These are phyloP conservation scores for Argopecten irradians DNA, from an alignment of 1,140 invertebrate species.

Conservation along the genomic window DNA sequence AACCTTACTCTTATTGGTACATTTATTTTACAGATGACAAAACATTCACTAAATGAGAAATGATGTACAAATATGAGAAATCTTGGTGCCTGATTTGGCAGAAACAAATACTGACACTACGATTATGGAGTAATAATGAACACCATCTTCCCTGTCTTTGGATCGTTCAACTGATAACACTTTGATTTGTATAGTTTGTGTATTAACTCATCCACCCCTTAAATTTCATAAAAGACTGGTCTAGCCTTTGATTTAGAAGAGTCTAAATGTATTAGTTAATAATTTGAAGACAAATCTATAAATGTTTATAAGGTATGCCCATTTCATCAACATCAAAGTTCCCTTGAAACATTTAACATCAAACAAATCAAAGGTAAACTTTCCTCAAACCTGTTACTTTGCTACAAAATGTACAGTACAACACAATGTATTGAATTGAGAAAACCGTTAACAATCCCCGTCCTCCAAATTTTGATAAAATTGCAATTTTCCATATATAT, in stretches of 20 bases:
- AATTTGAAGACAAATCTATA: neutral
- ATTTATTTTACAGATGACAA: slow-evolving; percentile 1
- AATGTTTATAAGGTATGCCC: neutral
- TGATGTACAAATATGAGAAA: neutral
- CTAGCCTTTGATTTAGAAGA: too few relatives aligned
- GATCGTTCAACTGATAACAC: neutral
- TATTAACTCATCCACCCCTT: too few relatives aligned
- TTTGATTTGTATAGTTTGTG: neutral
- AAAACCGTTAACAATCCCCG: too few relatives aligned
- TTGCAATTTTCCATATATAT: too few relatives aligned
- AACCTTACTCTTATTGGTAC: neutral
- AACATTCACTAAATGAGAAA: neutral
- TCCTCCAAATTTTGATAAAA: too few relatives aligned
- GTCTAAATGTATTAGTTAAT: neutral
- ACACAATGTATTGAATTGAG: too few relatives aligned
- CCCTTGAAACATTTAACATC: too few relatives aligned
- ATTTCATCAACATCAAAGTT: too few relatives aligned
- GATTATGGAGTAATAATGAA: neutral
- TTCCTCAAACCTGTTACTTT: too few relatives aligned
- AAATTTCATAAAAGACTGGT: too few relatives aligned
- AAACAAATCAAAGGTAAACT: too few relatives aligned
- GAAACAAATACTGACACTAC: neutral
- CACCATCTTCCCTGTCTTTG: neutral
- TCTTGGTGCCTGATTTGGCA: neutral
- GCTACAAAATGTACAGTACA: too few relatives aligned